phyloP scores from a whole-genome alignment of 2,113 vertebrate genomes.

The Anolis sagrei region DNA sequence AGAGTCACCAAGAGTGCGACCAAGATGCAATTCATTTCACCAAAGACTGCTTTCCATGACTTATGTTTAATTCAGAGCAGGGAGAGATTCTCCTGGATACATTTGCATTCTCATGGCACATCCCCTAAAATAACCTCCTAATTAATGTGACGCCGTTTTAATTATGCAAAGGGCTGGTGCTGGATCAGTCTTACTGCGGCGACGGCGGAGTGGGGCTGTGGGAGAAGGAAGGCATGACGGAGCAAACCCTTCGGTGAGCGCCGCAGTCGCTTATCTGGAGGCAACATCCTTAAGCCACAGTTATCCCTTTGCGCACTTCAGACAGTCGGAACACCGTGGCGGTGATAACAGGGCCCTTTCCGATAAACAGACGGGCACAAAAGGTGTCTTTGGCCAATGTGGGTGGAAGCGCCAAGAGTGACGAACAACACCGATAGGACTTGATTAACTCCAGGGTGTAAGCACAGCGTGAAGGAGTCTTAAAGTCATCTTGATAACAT shows the following conservation, averaged over 20 bases:
- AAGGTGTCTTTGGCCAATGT: rapidly evolving
- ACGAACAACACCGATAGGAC: not conserved
- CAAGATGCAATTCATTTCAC: not conserved
- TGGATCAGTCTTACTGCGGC: not conserved
- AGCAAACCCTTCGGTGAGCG: not conserved
- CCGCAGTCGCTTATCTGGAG: constrained; percentile 42
- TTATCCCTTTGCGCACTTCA: constrained; percentile 19
- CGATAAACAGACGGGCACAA: rapidly evolving
- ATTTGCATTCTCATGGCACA: not conserved
- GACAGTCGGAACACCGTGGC: not conserved
- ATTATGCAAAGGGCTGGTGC: constrained; percentile 20
- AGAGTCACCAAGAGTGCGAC: not conserved
- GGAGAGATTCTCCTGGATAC: not conserved
- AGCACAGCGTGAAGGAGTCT: not conserved
- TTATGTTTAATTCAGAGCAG: constrained; percentile 20
- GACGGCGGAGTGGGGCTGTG: constrained; percentile 7
- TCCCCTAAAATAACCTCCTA: constrained; percentile 10
- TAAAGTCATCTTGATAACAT: constrained; percentile 25
- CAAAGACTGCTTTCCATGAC: rapidly evolving
- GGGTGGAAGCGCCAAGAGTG: not conserved
- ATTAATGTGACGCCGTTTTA: not conserved
- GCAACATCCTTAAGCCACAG: constrained; percentile 42
- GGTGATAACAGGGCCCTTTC: not conserved
- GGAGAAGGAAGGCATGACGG: not conserved
- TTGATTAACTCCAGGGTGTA: not conserved